Percentiles rank a stretch among this genome's conserved stretches.
phyloP scores from a whole-genome alignment of 1,140 invertebrate species.

The Anthonomus grandis region DNA sequence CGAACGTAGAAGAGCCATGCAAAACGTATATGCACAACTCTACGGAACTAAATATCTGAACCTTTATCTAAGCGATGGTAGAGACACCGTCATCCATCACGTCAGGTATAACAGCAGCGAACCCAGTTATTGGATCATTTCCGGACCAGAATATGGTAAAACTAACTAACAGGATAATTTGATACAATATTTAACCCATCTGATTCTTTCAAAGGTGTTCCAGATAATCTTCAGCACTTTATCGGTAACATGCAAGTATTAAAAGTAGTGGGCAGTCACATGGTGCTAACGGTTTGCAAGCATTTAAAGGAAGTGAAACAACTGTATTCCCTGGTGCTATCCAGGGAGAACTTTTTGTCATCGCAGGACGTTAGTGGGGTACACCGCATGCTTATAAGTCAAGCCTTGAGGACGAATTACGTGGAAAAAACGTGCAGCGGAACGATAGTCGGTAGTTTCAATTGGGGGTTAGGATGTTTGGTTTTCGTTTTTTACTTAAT shows the following conservation, averaged over 20 bases:
- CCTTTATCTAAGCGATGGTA: constrained; percentile 55
- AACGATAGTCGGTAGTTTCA: too few species aligned
- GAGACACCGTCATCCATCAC: constrained; percentile 52
- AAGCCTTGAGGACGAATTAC: constrained; percentile 58
- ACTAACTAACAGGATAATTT: too few species aligned
- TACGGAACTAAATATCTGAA: constrained; percentile 39
- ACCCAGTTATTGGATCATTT: constrained; percentile 56
- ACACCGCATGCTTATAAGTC: constrained; percentile 60
- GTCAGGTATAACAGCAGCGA: constrained; percentile 51
- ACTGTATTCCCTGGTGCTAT: constrained; percentile 65
- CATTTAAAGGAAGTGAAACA: constrained; percentile 56
- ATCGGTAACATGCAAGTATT: constrained; percentile 68
- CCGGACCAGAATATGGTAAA: constrained; percentile 55
- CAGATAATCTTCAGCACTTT: constrained; percentile 53
- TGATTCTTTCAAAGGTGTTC: background rate
- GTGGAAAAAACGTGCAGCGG: constrained; percentile 57
- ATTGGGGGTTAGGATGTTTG: too few species aligned
- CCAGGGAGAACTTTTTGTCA: constrained; percentile 56
- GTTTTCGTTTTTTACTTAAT: too few species aligned
- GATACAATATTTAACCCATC: too few species aligned
- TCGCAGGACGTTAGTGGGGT: constrained; percentile 60
- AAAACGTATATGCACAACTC: constrained; percentile 5
- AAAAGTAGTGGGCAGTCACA: constrained; percentile 69
- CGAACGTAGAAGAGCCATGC: constrained; percentile 1
- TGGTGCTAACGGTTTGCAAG: constrained; percentile 72